Evolutionary conservation across 2,113 vertebrate species (phyloP), one percentile per base, ranked within the genome.

Genomic region (Nerophis lumbriciformis): DNA sequence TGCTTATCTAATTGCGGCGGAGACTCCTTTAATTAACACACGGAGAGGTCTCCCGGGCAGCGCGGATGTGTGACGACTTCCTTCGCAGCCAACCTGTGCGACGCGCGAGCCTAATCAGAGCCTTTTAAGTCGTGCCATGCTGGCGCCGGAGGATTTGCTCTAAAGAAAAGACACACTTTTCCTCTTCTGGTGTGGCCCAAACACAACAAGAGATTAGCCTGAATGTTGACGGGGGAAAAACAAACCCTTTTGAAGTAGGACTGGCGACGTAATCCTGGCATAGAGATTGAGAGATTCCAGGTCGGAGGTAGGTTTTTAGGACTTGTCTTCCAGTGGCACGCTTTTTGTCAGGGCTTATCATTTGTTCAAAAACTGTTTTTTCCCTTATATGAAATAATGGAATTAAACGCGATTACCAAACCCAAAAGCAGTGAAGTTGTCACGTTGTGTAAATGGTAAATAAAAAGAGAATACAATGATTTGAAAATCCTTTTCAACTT

Each of bases 1-100:
- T 36, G 78, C 52, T 71, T 70, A 48, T 71, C 85, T 90, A 88
- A 90, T 88, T 88, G 84, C 83, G 73, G 79, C 72, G 78, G 80
- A 84, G 85, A 77, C 75, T 86, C 71, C 76, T 82, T 86, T 89
- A 89, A 89, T 89, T 87, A 89, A 88, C 88, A 86, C 83, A 83
- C 76, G 84, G 81, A 84, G 78, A 63, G 71, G 73, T 79, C 85
- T 76, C 82, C 5, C 12, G 82, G 80, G 79, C 76, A 80, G 82
- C 35, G 75, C 38, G 68, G 83, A 77, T 78, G 77, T 88, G 86
- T 87, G 84, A 83, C 66, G 75, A 85, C 80, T 85, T 88, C 83
- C 82, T 80, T 83, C 74, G 69, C 54, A 65, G 72, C 76, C 75
- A 86, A 88, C 87, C 83, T 83, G 78, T 78, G 82, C 85, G 86